A percentile compares a stretch with the other conserved stretches of the same genome.
These are phyloP conservation scores for Nycticorax nycticorax DNA, from an alignment of 2,113 vertebrate species.

Conservation along the genomic window DNA sequence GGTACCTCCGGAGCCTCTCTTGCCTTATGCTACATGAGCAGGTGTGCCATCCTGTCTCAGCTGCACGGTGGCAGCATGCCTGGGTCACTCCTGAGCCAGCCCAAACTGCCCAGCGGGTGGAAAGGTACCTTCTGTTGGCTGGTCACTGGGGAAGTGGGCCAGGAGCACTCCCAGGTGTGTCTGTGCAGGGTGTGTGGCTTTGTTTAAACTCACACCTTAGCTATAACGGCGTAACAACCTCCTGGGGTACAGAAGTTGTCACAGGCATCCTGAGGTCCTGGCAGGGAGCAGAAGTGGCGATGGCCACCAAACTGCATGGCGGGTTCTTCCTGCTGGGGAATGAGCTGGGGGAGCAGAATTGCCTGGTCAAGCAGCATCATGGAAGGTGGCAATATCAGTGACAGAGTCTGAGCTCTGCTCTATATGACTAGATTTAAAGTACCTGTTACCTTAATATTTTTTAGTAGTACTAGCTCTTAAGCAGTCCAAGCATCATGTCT, in stretches of 20 bases:
- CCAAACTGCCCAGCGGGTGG: accelerated
- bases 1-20: background rate
- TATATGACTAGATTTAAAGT: background rate
- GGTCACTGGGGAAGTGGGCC: accelerated
- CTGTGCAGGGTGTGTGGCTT: accelerated
- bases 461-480: background rate
- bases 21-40: accelerated
- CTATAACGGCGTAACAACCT: background rate
- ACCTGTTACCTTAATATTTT: background rate
- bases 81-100: background rate
- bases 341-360: background rate
- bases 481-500: background rate
- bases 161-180: accelerated
- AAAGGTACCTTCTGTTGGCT: background rate
- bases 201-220: background rate
- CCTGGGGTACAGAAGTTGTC: accelerated
- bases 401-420: background rate
- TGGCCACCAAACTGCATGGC: too few relatives aligned
- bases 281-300: background rate
- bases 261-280: background rate
- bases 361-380: background rate
- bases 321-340: accelerated
- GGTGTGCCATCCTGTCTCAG: background rate
- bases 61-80: background rate
- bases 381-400: background rate